These are phyloP conservation scores for Leucosticte australis DNA, from an alignment of 2,113 vertebrate genomes.

Conservation along the genomic window DNA sequence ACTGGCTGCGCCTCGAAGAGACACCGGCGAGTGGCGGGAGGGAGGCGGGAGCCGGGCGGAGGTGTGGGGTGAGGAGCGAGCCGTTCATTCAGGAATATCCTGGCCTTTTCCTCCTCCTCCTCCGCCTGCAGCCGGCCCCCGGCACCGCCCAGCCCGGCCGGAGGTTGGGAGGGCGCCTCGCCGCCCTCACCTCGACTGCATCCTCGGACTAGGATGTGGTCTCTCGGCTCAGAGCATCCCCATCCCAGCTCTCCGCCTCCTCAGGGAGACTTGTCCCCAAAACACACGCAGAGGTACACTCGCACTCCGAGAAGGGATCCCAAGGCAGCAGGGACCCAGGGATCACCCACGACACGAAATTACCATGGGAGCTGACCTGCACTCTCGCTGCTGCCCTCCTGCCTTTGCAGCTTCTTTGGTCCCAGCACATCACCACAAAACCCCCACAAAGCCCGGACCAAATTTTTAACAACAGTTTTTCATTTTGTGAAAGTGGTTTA, in stretches of 20 bases:
- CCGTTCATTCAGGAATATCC: constrained; percentile 51
- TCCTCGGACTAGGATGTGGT: too few relatives aligned
- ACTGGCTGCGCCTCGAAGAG: constrained; percentile 50
- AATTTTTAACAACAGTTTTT: neutral
- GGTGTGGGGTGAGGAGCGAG: neutral
- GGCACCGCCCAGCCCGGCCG: constrained; percentile 11
- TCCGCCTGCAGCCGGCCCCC: neutral
- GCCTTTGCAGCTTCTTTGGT: neutral
- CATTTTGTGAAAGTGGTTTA: neutral
- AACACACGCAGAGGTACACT: neutral
- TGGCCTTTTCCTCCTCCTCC: neutral
- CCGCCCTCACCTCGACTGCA: neutral
- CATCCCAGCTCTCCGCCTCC: neutral
- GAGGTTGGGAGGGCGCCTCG: neutral
- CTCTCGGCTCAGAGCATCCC: neutral
- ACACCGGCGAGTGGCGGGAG: constrained; percentile 22
- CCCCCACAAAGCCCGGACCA: neutral
- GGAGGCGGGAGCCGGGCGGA: neutral
- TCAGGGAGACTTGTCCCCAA: neutral
- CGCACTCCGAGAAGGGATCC: neutral
- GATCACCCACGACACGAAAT: neutral
- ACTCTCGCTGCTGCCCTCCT: accelerated
- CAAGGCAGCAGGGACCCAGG: neutral
- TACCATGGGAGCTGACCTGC: neutral
- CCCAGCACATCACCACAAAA: neutral